Base-by-base conservation (phyloP, 2,113 vertebrate species). In the Mola mola region DNA sequence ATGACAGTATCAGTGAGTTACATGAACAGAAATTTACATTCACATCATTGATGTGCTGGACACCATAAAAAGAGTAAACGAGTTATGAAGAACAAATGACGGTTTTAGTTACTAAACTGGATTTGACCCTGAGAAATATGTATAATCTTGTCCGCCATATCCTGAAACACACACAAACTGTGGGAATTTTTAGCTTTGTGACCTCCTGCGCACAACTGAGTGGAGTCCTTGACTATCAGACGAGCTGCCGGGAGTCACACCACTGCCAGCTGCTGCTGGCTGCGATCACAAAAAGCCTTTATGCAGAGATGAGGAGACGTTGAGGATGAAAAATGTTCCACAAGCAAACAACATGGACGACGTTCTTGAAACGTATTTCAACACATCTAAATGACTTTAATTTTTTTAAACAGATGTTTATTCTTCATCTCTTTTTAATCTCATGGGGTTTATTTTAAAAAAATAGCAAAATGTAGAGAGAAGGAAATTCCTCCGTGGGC, bases 211-310 rank as follows among this genome's bases (percentile, higher is more conserved):
- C 34, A 28, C 68, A 48, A 73, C 65, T 24, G 34, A 70, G 22
- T 9, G 0, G 15, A 78, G 83, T 83, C 85, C 72, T 89, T 87
- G 79, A 81, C 61, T 15, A 42, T 22, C 36, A 40, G 66, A 55
- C 9, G 1, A 62, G 26, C 4, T 28, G 26, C 8, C 22, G 55
- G 68, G 66, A 75, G 79, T 79, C 62, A 43, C 48, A 29, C 36
- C 65, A 69, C 8, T 2, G 6, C 19, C 78, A 81, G 72, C 69
- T 82, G 70, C 37, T 63, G 2, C 44, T 72, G 71, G 47, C 58
- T 13, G 26, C 15, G 41, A 57, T 67, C 69, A 79, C 81, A 81
- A 60, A 79, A 55, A 56, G 17, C 46, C 17, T 77, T 79, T 72
- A 44, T 42, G 5, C 31, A 24, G 2, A 6, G 31, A 51, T 17